Conservation (phyloP, 2,113 vertebrate genomes). For the Nycticebus coucang region DNA sequence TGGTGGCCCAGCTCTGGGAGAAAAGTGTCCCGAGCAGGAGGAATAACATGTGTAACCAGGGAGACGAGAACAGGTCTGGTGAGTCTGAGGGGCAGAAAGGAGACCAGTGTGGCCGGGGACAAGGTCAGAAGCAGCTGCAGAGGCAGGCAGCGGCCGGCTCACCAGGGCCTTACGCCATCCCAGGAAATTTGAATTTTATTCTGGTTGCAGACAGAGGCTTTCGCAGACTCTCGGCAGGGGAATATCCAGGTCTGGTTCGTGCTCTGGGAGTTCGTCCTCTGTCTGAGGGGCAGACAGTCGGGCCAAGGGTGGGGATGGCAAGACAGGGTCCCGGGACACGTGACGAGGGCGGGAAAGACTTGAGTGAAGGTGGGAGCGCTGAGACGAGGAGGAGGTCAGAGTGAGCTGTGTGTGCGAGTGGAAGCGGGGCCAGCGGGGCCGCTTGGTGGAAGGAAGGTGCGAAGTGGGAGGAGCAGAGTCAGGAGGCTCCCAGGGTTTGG, state of each 20-base stretch:
- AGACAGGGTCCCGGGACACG: neutral
- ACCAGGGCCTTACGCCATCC: neutral
- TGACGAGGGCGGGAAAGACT: neutral
- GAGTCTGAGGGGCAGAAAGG: neutral
- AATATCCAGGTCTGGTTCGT: neutral
- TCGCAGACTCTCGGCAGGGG: neutral
- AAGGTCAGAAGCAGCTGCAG: too few species aligned
- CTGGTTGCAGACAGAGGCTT: neutral
- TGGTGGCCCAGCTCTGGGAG: neutral
- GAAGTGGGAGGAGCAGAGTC: neutral
- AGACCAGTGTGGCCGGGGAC: neutral
- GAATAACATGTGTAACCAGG: neutral
- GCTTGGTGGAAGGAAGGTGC: neutral
- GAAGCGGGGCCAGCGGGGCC: neutral
- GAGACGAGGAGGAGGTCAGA: neutral
- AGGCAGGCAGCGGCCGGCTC: neutral
- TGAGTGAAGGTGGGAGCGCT: neutral
- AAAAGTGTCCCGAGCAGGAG: neutral
- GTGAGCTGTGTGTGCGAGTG: neutral
- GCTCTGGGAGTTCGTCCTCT: neutral
- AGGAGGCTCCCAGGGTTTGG: neutral
- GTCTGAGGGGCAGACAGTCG: neutral
- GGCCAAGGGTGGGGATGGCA: neutral
- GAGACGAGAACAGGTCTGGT: neutral
- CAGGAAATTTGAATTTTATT: neutral